Evolutionary conservation across 2,797 vertebrate genomes (phyloP).

Genomic region (Melanotaenia parkinsoni): DNA sequence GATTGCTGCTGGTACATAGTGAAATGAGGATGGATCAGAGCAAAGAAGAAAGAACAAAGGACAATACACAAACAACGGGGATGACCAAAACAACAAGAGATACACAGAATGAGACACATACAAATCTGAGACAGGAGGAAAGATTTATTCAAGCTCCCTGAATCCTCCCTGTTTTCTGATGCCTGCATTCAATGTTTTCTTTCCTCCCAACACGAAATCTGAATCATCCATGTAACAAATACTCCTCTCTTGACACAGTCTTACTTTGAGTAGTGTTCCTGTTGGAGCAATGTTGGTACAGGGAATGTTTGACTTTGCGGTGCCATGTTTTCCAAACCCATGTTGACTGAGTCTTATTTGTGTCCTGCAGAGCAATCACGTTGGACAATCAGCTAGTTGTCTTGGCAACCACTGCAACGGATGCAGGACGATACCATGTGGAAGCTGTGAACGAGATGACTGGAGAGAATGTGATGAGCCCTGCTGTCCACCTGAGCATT

Average conservation of each 20-base stretch:
- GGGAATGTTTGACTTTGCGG: conserved; percentile 11
- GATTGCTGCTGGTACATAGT: conserved; percentile 38
- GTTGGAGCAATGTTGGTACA: conserved; percentile 4
- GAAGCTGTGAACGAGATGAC: conserved; percentile 95
- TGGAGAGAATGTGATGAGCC: conserved; percentile 92
- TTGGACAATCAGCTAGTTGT: conserved; percentile 95
- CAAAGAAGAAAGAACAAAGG: conserved; percentile 36
- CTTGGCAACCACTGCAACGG: conserved; percentile 88
- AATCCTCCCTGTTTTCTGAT: conserved; percentile 61
- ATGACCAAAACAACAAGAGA: conserved; percentile 49
- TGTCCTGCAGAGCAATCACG: conserved; percentile 87
- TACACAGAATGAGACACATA: conserved; percentile 58
- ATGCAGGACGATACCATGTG: conserved; percentile 91
- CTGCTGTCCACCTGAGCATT: conserved; percentile 83
- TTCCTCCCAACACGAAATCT: conserved; percentile 36
- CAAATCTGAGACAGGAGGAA: conserved; percentile 69
- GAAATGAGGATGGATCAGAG: conserved; percentile 54
- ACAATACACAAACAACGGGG: conserved; percentile 41
- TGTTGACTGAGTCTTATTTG: conserved; percentile 40
- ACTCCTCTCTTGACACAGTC: conserved; percentile 44
- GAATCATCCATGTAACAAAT: conserved; percentile 61
- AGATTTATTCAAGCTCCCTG: conserved; percentile 67
- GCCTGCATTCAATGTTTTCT: conserved; percentile 45
- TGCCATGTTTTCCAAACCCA: conserved; percentile 36
- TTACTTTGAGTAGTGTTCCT: conserved; percentile 34